These are phyloP conservation scores for Meles meles DNA, from an alignment of 2,113 vertebrate genomes.

Conservation along the genomic window DNA sequence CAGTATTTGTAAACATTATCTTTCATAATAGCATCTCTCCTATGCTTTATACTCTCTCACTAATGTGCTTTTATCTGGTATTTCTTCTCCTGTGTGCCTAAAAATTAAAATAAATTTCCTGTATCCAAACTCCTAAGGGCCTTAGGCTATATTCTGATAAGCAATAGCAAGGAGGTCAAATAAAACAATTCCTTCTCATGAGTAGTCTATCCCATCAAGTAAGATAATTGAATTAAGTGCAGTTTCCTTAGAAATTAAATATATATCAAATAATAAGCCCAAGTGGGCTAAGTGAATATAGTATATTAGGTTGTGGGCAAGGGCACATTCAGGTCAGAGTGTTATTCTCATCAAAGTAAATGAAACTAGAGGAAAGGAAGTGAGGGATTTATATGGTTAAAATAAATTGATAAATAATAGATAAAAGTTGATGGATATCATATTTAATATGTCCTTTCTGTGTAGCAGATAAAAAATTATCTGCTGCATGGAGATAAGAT, in stretches of 20 bases:
- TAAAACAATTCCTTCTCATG: neutral
- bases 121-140: neutral
- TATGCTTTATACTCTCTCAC: neutral
- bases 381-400: neutral
- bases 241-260: neutral
- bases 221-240: neutral
- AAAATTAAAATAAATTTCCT: neutral
- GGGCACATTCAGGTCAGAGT: neutral
- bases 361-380: neutral
- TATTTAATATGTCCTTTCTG: neutral
- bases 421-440: neutral
- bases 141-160: neutral
- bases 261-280: neutral
- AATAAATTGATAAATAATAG: neutral
- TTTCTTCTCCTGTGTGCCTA: neutral
- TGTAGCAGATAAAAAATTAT: neutral
- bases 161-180: neutral
- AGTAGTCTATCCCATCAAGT: neutral
- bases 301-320: neutral
- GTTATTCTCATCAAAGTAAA: neutral
- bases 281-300: neutral
- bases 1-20: neutral
- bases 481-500: neutral
- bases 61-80: neutral
- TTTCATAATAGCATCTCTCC: neutral